Conservation (phyloP, 2,888 invertebrate genomes). For the Coelinius sp. region DNA sequence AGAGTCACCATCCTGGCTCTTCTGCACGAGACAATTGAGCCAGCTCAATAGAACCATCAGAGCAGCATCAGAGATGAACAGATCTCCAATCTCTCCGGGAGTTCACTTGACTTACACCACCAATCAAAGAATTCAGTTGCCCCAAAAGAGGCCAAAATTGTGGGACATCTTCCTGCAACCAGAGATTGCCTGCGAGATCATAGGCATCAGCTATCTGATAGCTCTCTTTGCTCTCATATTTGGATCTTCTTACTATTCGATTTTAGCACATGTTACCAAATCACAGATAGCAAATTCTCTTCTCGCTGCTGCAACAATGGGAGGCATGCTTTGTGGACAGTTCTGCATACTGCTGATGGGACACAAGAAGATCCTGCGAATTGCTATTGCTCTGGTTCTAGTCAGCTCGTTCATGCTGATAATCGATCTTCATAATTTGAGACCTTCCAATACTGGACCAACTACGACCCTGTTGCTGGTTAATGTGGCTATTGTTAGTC, state of each 20-base stretch:
- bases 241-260: constrained; percentile 44
- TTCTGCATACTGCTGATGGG: constrained; percentile 47
- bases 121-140: constrained; percentile 39
- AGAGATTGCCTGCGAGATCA: constrained; percentile 47
- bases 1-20: constrained; percentile 51
- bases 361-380: constrained; percentile 45
- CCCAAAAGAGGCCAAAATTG: constrained; percentile 38
- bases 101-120: constrained; percentile 40
- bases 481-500: constrained; percentile 46
- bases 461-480: constrained; percentile 43
- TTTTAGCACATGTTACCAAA: constrained; percentile 41
- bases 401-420: constrained; percentile 44
- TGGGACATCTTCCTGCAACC: constrained; percentile 45
- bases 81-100: constrained; percentile 30
- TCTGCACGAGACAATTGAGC: constrained; percentile 38
- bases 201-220: constrained; percentile 47
- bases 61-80: constrained; percentile 42
- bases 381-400: constrained; percentile 45
- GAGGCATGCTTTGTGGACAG: constrained; percentile 46
- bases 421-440: constrained; percentile 42
- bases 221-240: constrained; percentile 46
- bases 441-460: constrained; percentile 45
- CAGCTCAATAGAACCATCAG: constrained; percentile 37
- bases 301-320: constrained; percentile 36
- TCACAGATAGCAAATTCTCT: constrained; percentile 45